These are phyloP conservation scores for Notospermus geniculatus DNA, from an alignment of 1,140 invertebrate species.

Conservation along the genomic window DNA sequence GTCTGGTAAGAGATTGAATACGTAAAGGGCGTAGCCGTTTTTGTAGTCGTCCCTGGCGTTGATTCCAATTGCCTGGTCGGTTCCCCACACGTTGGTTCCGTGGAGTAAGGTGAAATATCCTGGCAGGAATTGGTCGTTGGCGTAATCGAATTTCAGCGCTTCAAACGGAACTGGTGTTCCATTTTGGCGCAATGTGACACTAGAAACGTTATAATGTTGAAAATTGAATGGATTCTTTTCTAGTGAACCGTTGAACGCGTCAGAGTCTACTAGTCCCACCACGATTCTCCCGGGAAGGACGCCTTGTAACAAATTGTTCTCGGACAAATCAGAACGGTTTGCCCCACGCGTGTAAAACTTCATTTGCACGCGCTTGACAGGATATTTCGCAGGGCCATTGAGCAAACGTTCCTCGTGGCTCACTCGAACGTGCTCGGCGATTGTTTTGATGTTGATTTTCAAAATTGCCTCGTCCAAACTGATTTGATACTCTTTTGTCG, in stretches of 20 bases:
- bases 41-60: background rate
- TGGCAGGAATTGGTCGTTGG: background rate
- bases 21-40: background rate
- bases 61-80: background rate
- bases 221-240: background rate
- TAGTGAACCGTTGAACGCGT: background rate
- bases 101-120: background rate
- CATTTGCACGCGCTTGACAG: background rate
- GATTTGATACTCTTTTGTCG: background rate
- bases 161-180: background rate
- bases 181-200: background rate
- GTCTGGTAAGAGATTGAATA: background rate
- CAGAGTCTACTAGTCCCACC: background rate
- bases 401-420: background rate
- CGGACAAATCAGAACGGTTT: constrained; percentile 1
- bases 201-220: background rate
- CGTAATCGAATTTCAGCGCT: background rate
- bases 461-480: background rate
- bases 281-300: background rate
- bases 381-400: background rate
- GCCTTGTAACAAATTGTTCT: background rate
- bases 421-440: background rate
- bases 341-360: background rate
- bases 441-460: background rate
- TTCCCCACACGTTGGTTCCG: background rate